A percentile compares a stretch with the other conserved stretches of the same genome.
phyloP scores from a whole-genome alignment of 2,113 vertebrate species.

The Macaca mulatta region DNA sequence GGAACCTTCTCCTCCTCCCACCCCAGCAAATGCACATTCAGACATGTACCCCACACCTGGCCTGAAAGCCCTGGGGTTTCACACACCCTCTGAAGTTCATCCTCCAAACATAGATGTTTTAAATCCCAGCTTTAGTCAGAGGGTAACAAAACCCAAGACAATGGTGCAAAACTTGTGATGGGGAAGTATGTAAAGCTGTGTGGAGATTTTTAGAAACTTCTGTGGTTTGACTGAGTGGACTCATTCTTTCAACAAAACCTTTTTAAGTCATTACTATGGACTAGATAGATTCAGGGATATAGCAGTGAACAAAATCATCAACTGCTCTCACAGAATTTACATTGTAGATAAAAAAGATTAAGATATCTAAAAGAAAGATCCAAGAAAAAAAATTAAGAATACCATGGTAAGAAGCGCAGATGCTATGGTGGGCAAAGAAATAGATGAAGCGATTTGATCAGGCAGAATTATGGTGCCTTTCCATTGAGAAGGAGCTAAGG shows the following conservation, averaged over 20 bases:
- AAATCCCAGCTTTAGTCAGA: not conserved
- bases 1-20: not conserved
- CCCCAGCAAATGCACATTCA: not conserved
- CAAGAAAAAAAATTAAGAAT: not conserved
- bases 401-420: not conserved
- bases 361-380: not conserved
- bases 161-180: not conserved
- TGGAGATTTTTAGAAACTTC: not conserved
- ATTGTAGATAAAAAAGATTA: not conserved
- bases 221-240: not conserved
- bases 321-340: not conserved
- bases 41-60: not conserved
- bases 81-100: not conserved
- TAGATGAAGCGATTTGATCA: not conserved
- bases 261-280: not conserved
- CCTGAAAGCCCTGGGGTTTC: not conserved
- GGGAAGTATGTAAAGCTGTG: not conserved
- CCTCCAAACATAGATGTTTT: not conserved
- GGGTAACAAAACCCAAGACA: not conserved
- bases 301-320: not conserved
- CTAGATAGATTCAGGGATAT: not conserved
- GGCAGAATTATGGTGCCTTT: not conserved
- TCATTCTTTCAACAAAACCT: slow-evolving; percentile 9
- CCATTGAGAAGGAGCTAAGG: not conserved
- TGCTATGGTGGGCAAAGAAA: not conserved